Evolutionary conservation across 2,888 invertebrate species (phyloP).

Genomic region (Gasteruption jaculator): DNA sequence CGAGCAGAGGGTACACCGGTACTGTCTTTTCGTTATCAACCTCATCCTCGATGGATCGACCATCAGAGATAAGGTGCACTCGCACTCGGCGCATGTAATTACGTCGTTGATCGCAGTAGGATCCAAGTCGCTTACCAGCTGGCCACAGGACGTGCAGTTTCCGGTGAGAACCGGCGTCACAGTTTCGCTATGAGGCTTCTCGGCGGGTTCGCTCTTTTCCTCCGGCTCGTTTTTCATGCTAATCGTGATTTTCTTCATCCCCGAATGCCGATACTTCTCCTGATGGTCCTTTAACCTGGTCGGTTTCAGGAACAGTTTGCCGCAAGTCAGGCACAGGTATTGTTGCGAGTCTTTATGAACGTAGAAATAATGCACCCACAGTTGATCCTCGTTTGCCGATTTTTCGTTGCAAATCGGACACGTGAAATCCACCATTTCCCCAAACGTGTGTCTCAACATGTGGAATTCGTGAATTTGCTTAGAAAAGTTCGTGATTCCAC

Average conservation of each 20-base stretch:
- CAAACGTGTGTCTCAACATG: conserved; percentile 26
- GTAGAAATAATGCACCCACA: conserved; percentile 31
- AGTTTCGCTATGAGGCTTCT: conserved; percentile 13
- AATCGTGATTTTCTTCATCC: conserved; percentile 17
- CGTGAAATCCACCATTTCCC: conserved; percentile 24
- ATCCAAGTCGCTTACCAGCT: conserved; percentile 24
- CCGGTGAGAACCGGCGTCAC: no score
- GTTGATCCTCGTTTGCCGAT: conserved; percentile 24
- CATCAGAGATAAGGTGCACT: conserved; percentile 25
- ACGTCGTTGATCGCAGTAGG: conserved; percentile 26
- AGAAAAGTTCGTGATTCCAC: no score
- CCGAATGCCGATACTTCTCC: conserved; percentile 21
- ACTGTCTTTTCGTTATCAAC: conserved; percentile 28
- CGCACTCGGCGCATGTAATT: conserved; percentile 27
- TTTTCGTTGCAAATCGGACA: conserved; percentile 27
- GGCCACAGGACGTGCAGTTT: conserved; percentile 28
- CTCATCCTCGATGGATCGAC: conserved; percentile 26
- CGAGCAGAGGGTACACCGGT: conserved; percentile 28
- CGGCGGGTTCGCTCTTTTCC: conserved; percentile 10
- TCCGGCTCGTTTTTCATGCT: conserved; percentile 5
- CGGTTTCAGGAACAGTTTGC: conserved; percentile 21
- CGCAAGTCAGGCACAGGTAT: conserved; percentile 24
- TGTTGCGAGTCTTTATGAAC: conserved; percentile 23
- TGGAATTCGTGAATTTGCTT: conserved; percentile 33
- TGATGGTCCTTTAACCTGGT: conserved; percentile 26